Conservation (phyloP, 2,888 invertebrate species). For the Dilophus febrilis region DNA sequence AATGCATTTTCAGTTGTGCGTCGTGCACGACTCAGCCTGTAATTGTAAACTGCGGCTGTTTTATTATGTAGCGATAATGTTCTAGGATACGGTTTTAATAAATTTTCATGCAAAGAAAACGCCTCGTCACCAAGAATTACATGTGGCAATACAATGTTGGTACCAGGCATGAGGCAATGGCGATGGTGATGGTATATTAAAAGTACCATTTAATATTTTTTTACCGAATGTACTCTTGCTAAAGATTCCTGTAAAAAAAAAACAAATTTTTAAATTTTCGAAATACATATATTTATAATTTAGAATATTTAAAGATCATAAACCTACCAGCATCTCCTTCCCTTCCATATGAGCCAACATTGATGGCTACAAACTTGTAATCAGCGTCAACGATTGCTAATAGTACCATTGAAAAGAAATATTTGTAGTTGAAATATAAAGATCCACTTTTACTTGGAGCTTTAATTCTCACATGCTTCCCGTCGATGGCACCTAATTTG, state of each 20-base stretch:
- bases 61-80: neutral
- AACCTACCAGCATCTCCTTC: constrained; percentile 1
- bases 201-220: neutral
- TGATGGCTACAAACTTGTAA: constrained; percentile 7
- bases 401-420: constrained; percentile 13
- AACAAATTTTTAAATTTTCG: neutral
- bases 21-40: neutral
- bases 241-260: neutral
- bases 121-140: constrained; percentile 1
- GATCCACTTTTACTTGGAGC: constrained; percentile 13
- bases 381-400: constrained; percentile 18
- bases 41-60: neutral
- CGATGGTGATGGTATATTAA: constrained; percentile 1
- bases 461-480: constrained; percentile 15
- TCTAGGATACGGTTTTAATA: constrained; percentile 1
- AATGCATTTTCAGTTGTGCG: neutral
- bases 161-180: too few species aligned
- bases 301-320: too few species aligned
- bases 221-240: neutral
- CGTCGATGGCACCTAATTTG: constrained; percentile 17
- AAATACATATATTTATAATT: neutral
- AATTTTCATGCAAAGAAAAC: neutral
- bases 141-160: neutral
- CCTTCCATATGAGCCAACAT: neutral
- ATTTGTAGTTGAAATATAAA: constrained; percentile 17